A percentile compares a stretch with the other conserved stretches of the same genome.
Evolutionary conservation across 2,888 invertebrate genomes (phyloP).

Genomic region (Stenodera caucasica): DNA sequence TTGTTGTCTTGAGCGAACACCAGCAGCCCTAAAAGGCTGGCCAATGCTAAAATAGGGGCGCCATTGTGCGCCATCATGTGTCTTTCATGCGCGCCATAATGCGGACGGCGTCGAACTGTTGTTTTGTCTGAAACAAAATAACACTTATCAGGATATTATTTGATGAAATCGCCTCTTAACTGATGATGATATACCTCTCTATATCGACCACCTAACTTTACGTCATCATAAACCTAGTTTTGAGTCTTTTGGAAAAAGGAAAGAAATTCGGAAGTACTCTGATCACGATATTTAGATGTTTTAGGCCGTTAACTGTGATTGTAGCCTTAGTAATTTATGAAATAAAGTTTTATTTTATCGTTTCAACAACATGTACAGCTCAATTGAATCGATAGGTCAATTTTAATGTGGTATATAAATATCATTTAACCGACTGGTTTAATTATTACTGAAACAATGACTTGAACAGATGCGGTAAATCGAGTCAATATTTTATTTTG

Average conservation of each 20-base stretch:
- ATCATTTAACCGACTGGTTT: conserved; percentile 11
- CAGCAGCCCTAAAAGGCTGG: conserved; percentile 43
- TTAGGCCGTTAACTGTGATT: too few species aligned
- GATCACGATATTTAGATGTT: too few species aligned
- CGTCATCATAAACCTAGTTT: too few species aligned
- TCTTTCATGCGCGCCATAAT: conserved; percentile 38
- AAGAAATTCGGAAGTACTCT: too few species aligned
- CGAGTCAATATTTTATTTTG: conserved; percentile 20
- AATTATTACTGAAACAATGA: conserved; percentile 12
- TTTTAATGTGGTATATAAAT: not conserved
- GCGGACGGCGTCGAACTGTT: conserved; percentile 11
- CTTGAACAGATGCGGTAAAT: conserved; percentile 16
- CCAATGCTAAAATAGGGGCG: conserved; percentile 44
- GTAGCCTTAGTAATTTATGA: too few species aligned
- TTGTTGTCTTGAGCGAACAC: conserved; percentile 51
- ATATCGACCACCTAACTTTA: too few species aligned
- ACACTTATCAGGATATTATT: too few species aligned
- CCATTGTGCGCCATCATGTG: conserved; percentile 49
- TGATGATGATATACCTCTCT: too few species aligned
- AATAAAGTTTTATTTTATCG: too few species aligned
- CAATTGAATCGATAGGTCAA: not conserved
- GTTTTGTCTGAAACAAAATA: conserved; percentile 7
- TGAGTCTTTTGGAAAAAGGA: too few species aligned
- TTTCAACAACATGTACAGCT: too few species aligned
- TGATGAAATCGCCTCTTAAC: too few species aligned